Conservation (phyloP, 2,888 invertebrate genomes). For the Cremastobaeus sp. region DNA sequence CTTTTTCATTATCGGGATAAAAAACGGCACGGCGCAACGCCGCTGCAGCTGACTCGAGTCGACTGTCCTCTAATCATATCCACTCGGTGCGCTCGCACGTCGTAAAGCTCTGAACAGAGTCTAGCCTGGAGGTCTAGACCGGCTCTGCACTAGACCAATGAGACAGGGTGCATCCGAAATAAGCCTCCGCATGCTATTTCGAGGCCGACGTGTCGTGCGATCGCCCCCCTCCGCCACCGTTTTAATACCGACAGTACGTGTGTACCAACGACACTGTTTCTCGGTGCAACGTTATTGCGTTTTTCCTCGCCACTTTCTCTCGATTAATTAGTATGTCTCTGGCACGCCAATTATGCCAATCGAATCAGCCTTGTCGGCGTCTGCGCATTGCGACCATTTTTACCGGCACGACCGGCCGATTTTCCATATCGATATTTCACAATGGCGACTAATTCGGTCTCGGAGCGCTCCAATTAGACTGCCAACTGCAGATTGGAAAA, state of each 20-base stretch:
- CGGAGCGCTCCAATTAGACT: too few relatives aligned
- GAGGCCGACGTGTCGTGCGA: slow-evolving; percentile 67
- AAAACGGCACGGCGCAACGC: slow-evolving; percentile 55
- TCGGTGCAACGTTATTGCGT: slow-evolving; percentile 24
- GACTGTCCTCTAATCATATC: slow-evolving; percentile 64
- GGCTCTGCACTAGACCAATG: slow-evolving; percentile 72
- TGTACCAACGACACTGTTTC: slow-evolving; percentile 43
- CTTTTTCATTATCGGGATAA: too few relatives aligned
- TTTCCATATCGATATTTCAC: too few relatives aligned
- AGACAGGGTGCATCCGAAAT: slow-evolving; percentile 72
- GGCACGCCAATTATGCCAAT: neutral
- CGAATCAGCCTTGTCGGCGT: too few relatives aligned
- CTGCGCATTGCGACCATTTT: too few relatives aligned
- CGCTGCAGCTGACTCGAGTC: slow-evolving; percentile 61
- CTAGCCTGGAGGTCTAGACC: slow-evolving; percentile 74
- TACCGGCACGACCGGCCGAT: too few relatives aligned
- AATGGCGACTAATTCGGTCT: too few relatives aligned
- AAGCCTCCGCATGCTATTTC: slow-evolving; percentile 73
- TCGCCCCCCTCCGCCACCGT: slow-evolving; percentile 37
- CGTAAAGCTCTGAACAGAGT: slow-evolving; percentile 69
- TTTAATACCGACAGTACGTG: slow-evolving; percentile 45
- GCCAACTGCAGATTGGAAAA: too few relatives aligned
- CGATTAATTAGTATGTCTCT: neutral
- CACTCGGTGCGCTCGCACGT: slow-evolving; percentile 55
- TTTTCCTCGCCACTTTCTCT: slow-evolving; percentile 14